Evolutionary conservation across 2,113 vertebrate species (phyloP), one percentile per base, ranked within the genome.

Genomic region (Ursus arctos): DNA sequence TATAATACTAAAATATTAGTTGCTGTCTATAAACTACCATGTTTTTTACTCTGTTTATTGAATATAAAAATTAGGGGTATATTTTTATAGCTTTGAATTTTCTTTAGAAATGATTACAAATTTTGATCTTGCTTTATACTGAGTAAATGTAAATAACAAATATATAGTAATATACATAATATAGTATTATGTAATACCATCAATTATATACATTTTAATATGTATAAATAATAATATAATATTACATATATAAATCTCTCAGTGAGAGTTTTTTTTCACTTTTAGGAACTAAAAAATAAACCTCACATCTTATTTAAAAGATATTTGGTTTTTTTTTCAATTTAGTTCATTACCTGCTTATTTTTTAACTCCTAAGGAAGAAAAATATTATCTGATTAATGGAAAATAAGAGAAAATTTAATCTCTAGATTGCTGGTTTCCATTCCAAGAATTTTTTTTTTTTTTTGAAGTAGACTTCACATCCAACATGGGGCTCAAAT

Each of bases 1-100:
- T 0, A 0, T 96, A 98, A 97, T 97, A 94, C 65, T 43, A 98
- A 98, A 97, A 85, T 97, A 94, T 47, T 71, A 31, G 49, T 87
- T 86, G 19, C 33, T 94, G 47, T 96, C 91, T 97, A 92, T 91
- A 97, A 80, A 90, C 55, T 88, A 88, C 69, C 43, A 85, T 67
- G 0, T 71, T 95, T 92, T 98, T 95, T 47, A 90, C 87, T 95
- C 96, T 97, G 92, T 77, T 93, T 95, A 94, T 84, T 91, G 97
- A 65, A 79, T 92, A 95, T 79, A 97, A 96, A 86, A 33, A 88
- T 91, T 97, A 93, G 67, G 72, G 19, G 31, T 97, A 67, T 97
- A 95, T 93, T 90, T 77, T 2, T 91, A 69, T 24, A 93, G 74
- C 13, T 93, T 84, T 90, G 36, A 94, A 67, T 97, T 97, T 85